Evolutionary conservation across 2,113 vertebrate genomes (phyloP), one percentile per base, ranked within the genome.

Genomic region (Sceloporus tristichus): DNA sequence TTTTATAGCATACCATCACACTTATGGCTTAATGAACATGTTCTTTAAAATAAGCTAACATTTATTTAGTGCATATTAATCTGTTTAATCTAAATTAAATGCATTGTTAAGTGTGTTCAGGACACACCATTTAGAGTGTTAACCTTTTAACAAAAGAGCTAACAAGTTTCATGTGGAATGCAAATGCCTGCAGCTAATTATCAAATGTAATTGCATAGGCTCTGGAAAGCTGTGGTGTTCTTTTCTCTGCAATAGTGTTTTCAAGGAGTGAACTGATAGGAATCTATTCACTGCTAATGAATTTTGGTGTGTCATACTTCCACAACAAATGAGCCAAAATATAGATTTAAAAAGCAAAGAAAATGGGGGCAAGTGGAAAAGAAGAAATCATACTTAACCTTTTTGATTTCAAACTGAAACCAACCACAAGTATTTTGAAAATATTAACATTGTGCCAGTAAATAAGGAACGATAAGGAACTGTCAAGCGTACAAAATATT

Each of bases 41-140:
- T 73, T 92, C 65, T 81, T 74, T 75, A 86, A 90, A 88, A 84
- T 48, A 71, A 91, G 38, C 18, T 85, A 85, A 25, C 7, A n/a
- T 79, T 87, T 91, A 48, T 78, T 89, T 86, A 86, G 74, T 27
- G 76, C 1, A 25, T 78, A 78, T 66, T 87, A 91, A 90, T 86
- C 5, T 16, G 81, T 80, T 54, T 81, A 86, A 38, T 85, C 21
- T 75, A 85, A 90, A 34, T 87, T 53, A 91, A 92, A 59, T 85
- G 73, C 38, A 82, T 90, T 91, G 9, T 68, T 91, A 86, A 94
- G 42, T 25, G n/a, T 38, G 70, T 65, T 89, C 10, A 70, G 48
- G 74, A 90, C 59, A 29, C 2, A 62, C 85, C 23, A 34, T 87
- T 94, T 86, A 85, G 34, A 87, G 27, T 29, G 13, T 76, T 91